phyloP scores from a whole-genome alignment of 2,113 vertebrate species.

The Microcebus tavaratra region DNA sequence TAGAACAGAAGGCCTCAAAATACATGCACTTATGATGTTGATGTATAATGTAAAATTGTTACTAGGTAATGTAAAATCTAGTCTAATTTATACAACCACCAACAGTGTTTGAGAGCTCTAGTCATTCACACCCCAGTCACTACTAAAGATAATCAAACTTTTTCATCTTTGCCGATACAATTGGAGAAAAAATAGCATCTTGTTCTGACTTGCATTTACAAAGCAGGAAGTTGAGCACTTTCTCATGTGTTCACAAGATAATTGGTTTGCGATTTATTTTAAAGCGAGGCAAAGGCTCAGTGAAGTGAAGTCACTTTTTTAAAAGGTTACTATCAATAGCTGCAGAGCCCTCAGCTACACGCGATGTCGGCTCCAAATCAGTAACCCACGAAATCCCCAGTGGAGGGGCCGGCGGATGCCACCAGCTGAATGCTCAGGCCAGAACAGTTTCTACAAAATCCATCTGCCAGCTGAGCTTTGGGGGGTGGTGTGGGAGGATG shows the following conservation, averaged over 20 bases:
- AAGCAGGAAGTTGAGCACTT: background rate
- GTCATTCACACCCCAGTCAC: background rate
- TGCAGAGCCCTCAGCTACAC: background rate
- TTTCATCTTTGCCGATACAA: background rate
- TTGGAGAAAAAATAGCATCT: background rate
- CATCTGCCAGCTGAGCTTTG: no score
- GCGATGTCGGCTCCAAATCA: background rate
- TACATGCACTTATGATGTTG: background rate
- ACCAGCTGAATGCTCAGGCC: background rate
- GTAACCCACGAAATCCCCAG: background rate
- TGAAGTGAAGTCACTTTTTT: background rate
- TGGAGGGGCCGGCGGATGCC: no score
- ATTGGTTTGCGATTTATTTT: background rate
- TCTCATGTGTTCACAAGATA: background rate
- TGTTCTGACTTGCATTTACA: no score
- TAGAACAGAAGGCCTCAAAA: background rate
- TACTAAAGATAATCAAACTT: no score
- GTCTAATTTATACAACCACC: no score
- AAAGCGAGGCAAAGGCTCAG: no score
- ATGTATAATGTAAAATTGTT: background rate
- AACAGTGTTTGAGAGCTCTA: accelerated
- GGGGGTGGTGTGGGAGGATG: background rate
- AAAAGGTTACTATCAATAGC: no score
- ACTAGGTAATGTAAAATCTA: background rate
- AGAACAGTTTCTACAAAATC: background rate